Base-by-base conservation (phyloP, 2,797 vertebrate species). In the Percopsis omiscomaycus region DNA sequence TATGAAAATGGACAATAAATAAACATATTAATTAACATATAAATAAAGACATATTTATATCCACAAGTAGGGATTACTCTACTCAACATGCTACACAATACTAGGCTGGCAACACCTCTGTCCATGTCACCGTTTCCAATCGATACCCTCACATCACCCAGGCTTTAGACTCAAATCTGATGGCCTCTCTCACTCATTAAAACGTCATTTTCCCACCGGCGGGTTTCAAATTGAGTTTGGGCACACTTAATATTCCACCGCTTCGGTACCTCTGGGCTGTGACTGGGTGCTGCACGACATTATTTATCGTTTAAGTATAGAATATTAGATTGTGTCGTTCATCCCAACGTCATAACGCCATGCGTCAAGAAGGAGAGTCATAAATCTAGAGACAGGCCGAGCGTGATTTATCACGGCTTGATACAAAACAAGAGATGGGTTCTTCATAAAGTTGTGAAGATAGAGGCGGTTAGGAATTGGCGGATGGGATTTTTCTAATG, bases 261-360 rank as follows among this genome's bases (percentile, higher is more conserved):
- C 77, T 84, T 82, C 75, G 64, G 83, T 82, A 88, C 66, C 81
- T 84, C 76, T 80, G 74, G 73, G 90, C 82, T 77, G 67, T 10
- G 56, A 66, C 80, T 74, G 77, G 80, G 80, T 52, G 71, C 48
- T 54, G 76, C 74, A 84, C 54, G 81, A 78, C 84, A 91, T 90
- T 91, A 89, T 83, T 91, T 88, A 91, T 88, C 79, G 81, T 89
- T 89, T 89, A 91, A 86, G 82, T 73, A 74, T 12, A 70, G 79
- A 88, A 91, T 88, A 91, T 92, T 90, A 87, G 88, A 90, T 89
- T 86, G 83, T 80, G 78, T 78, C 80, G 62, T 79, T 88, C 80
- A 64, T 85, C 79, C 72, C 61, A 78, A 81, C 77, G 86, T 89
- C 82, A 79, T 88, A 89, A 81, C 63, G 77, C 75, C 44, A 64